Conservation (phyloP, 1,140 invertebrate genomes). For the Protaetia brevitarsis region DNA sequence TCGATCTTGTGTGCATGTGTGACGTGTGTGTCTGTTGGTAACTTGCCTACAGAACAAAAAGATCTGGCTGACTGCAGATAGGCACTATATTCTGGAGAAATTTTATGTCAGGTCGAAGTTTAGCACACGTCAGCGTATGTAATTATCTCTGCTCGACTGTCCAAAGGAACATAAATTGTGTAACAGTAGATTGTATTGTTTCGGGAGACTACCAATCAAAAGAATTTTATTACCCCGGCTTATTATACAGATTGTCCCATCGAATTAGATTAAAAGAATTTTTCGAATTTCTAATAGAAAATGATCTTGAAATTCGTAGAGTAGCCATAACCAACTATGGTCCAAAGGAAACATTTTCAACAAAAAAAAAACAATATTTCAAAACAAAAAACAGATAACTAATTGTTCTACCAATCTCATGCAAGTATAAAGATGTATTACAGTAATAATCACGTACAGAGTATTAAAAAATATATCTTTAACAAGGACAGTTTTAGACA, state of each 20-base stretch:
- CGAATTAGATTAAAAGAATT: no score
- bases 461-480: no score
- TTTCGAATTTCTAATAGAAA: no score
- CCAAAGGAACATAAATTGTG: background rate
- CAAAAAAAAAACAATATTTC: no score
- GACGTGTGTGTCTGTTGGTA: constrained; percentile 6
- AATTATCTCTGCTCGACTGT: background rate
- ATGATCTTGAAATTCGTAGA: no score
- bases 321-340: no score
- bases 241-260: background rate
- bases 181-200: background rate
- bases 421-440: no score
- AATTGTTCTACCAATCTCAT: no score
- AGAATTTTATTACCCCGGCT: background rate
- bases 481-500: no score
- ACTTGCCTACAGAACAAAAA: background rate
- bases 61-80: background rate
- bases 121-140: background rate
- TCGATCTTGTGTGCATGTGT: background rate
- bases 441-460: no score
- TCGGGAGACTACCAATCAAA: background rate
- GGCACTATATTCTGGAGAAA: background rate
- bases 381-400: no score
- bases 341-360: no score
- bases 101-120: background rate